Conservation (phyloP, 2,113 vertebrate species). For the Crypturellus undulatus region DNA sequence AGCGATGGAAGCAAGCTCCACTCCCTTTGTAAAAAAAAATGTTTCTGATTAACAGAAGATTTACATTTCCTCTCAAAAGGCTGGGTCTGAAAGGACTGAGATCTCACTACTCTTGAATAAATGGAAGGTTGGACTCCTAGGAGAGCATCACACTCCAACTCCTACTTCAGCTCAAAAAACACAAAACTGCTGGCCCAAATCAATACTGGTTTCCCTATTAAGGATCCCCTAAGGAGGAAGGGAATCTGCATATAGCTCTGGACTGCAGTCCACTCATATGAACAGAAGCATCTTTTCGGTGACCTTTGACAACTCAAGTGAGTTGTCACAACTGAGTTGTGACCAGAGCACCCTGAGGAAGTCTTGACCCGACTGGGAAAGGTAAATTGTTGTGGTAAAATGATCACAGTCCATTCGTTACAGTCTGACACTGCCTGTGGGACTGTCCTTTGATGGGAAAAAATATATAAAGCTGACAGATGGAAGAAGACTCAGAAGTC, state of each 20-base stretch:
- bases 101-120: not conserved
- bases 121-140: not conserved
- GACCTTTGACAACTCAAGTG: not conserved
- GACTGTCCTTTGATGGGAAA: not conserved
- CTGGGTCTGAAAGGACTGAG: not conserved
- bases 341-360: not conserved
- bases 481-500: not conserved
- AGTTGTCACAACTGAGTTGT: not conserved
- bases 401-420: constrained; percentile 2
- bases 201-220: not conserved
- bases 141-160: not conserved
- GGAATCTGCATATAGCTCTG: not conserved
- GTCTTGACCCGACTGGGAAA: not conserved
- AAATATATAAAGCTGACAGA: constrained; percentile 4
- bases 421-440: not conserved
- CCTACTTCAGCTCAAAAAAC: not conserved
- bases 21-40: not conserved
- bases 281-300: not conserved
- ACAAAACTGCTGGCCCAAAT: not conserved
- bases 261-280: not conserved
- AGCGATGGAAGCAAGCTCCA: not conserved
- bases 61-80: not conserved
- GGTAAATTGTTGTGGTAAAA: not conserved
- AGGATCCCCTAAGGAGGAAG: not conserved
- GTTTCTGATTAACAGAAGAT: constrained; percentile 9